A percentile compares a stretch with the other conserved stretches of the same genome.
Conservation (phyloP, 1,140 invertebrate species). For the Limonius californicus region DNA sequence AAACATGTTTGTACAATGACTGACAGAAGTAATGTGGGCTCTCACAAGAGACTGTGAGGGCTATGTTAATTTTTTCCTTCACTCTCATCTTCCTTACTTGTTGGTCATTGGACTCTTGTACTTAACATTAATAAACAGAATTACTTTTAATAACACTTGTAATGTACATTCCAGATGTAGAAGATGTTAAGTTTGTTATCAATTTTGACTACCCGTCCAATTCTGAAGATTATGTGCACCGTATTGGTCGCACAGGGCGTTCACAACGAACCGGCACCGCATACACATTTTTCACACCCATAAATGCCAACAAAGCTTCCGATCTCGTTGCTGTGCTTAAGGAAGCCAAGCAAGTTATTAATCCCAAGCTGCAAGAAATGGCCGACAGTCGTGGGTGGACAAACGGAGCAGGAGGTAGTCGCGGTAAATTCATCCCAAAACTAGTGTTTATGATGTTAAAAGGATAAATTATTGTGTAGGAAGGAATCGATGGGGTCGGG, state of each 20-base stretch:
- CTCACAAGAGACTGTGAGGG: too few species aligned
- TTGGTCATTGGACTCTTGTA: too few species aligned
- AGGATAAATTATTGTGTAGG: slow-evolving; percentile 24
- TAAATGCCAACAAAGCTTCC: slow-evolving; percentile 87
- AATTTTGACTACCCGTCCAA: slow-evolving; percentile 99
- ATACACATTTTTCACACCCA: slow-evolving; percentile 96
- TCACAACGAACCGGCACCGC: slow-evolving; percentile 94
- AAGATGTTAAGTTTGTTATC: slow-evolving; percentile 99
- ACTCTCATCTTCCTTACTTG: too few species aligned
- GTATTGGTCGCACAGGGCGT: slow-evolving; percentile 96
- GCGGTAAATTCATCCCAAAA: slow-evolving; percentile 30
- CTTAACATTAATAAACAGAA: background rate
- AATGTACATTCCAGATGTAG: slow-evolving; percentile 77
- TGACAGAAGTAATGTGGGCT: too few species aligned
- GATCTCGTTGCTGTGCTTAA: slow-evolving; percentile 89
- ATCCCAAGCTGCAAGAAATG: slow-evolving; percentile 65
- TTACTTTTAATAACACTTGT: slow-evolving; percentile 2
- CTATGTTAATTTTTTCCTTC: too few species aligned
- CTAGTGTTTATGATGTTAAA: background rate
- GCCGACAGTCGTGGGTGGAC: slow-evolving; percentile 48
- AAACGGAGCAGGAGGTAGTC: slow-evolving; percentile 27
- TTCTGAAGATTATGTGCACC: slow-evolving; percentile 99
- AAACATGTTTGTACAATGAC: too few species aligned
- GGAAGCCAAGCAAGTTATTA: slow-evolving; percentile 92
- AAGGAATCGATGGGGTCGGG: slow-evolving; percentile 37